Evolutionary conservation across 2,888 invertebrate species (phyloP).

Genomic region (Eurois occulta): DNA sequence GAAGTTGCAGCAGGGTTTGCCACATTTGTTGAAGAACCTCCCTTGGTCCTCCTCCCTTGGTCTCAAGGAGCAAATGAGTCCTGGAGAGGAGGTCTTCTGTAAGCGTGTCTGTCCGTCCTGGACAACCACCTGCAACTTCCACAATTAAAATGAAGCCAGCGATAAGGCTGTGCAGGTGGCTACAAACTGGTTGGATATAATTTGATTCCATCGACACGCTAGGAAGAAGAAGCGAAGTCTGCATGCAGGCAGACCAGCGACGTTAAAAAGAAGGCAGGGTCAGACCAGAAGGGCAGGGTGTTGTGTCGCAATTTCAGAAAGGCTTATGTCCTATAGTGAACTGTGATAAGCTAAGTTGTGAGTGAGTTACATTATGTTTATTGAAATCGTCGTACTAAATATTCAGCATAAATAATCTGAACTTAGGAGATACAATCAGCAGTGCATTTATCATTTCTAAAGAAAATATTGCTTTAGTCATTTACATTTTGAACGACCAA

Average conservation of each 20-base stretch:
- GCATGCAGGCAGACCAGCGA: not conserved
- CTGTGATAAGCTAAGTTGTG: not conserved
- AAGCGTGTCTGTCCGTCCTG: not conserved
- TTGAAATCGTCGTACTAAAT: not conserved
- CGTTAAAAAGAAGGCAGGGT: not conserved
- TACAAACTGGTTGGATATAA: not conserved
- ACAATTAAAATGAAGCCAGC: too few species aligned
- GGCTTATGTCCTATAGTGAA: not conserved
- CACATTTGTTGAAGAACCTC: not conserved
- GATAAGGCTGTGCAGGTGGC: not conserved
- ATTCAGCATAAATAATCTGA: not conserved
- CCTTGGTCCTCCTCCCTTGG: too few species aligned
- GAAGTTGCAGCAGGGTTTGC: not conserved
- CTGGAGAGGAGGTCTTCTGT: not conserved
- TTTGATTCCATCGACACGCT: not conserved
- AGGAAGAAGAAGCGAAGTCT: not conserved
- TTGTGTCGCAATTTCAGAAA: too few species aligned
- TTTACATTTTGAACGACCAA: slow-evolving; percentile 10
- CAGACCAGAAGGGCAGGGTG: not conserved
- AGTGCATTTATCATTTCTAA: not conserved
- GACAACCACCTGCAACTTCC: too few species aligned
- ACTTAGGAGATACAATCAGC: not conserved
- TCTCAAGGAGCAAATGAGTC: not conserved
- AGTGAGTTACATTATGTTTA: not conserved
- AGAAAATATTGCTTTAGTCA: slow-evolving; percentile 2